Evolutionary conservation across 2,797 vertebrate species (phyloP), one percentile per base, ranked within the genome.

Genomic region (Aselliscus stoliczkanus): DNA sequence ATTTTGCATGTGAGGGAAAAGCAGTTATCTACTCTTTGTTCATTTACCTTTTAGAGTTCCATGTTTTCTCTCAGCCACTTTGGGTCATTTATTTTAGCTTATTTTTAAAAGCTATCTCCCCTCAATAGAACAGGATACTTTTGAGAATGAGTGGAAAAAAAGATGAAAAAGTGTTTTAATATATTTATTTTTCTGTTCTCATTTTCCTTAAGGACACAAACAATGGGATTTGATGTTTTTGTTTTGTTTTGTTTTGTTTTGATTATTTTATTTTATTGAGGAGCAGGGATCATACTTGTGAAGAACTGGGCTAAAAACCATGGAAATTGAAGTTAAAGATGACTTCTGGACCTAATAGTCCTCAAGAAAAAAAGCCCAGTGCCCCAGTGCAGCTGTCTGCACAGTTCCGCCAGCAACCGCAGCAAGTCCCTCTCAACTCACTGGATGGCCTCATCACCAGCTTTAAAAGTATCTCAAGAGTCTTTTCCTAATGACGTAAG

Each of bases 21-120:
- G n/a, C 25, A 21, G 93, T 82, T 2, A 65, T 79, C 93, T 84
- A 79, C 18, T 39, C 93, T 96, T 94, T 58, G 21, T 96, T 88
- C 84, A 0, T 0, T 80, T 92, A 88, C 44, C 34, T 97, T 79
- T 94, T 94, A 23, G 69, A 80, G 25, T 76, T 89, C 39, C 27
- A 2, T 58, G 56, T 0, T 21, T 81, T 69, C 92, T 17, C 29
- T 56, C 69, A 52, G 34, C n/a, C 31, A 52, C 67, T 75, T 79
- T 73, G 44, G 50, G 7, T 64, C 17, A 76, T 23, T 90, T 92
- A 64, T 34, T 91, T 25, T 0, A 0, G 42, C 81, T 72, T 25
- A 17, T 17, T 62, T 4, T 10, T 50, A 76, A 73, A 79, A 82
- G 14, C 3, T 69, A 18, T 4, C 65, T 42, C 23, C 4, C 0